A percentile compares a stretch with the other conserved stretches of the same genome.
These are phyloP conservation scores for Tiaroga cobitis DNA, from an alignment of 2,797 vertebrate species.

Conservation along the genomic window DNA sequence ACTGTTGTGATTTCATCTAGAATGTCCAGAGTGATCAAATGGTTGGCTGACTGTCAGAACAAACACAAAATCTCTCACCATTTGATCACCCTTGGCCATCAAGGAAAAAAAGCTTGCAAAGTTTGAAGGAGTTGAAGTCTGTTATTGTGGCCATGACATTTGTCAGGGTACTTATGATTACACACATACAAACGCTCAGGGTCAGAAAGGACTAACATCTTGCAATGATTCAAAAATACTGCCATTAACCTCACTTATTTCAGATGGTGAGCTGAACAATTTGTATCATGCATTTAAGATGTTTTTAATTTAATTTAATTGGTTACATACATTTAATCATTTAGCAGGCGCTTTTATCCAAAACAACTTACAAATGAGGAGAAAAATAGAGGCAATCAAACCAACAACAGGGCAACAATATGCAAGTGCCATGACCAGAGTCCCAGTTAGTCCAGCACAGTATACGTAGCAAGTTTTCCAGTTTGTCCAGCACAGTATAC, in stretches of 20 bases:
- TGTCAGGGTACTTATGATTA: neutral
- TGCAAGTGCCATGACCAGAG: no score
- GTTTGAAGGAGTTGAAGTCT: neutral
- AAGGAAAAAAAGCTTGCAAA: slow-evolving; percentile 1
- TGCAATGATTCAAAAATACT: neutral
- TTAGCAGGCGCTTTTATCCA: no score
- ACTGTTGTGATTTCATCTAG: neutral
- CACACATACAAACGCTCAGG: neutral
- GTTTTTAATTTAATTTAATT: neutral
- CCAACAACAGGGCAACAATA: no score
- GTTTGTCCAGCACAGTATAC: no score
- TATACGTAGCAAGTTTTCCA: no score
- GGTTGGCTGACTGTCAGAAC: neutral
- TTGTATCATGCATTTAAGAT: neutral
- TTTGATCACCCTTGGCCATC: slow-evolving; percentile 15
- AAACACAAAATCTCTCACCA: neutral
- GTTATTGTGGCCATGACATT: neutral
- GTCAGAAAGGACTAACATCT: neutral
- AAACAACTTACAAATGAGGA: no score
- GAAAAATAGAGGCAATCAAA: no score
- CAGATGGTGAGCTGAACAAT: neutral
- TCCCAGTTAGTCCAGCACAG: no score
- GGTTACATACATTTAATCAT: no score
- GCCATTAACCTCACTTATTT: neutral
- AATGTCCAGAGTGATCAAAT: neutral